Evolutionary conservation across 2,113 vertebrate species (phyloP), one percentile per base, ranked within the genome.

Genomic region (Platanista minor): DNA sequence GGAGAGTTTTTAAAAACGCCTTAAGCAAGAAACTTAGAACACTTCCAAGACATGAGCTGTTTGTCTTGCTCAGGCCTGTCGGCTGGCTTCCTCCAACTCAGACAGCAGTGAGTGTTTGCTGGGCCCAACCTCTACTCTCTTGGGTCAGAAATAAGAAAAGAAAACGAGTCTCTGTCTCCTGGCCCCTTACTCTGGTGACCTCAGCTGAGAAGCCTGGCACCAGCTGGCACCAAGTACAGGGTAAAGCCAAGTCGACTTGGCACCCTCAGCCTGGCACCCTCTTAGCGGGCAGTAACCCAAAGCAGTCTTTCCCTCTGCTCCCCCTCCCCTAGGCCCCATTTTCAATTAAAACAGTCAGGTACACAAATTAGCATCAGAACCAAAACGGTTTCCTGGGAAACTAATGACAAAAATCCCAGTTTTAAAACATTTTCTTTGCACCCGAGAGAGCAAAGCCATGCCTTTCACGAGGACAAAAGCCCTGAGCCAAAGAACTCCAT

Each of bases 1-100:
- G 96, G 97, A 98, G 95, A 94, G 87, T 25, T 54, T 46, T 52
- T 1, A 2, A 21, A 81, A 84, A 94, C 80, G 67, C 88, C 93
- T 96, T 82, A 91, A 97, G 91, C 96, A 95, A 93, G 89, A 97
- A 97, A 72, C 75, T 95, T 96, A 81, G 95, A 96, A 86, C 93
- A 96, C 90, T 91, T 97, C 49, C 81, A 97, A 95, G 80, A 71
- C 46, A 5, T 20, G 72, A 96, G 80, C 92, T 97, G 33, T 97
- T 97, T 98, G 75, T 93, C 94, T 97, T 98, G 96, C 96, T 97
- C 95, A 90, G 95, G 94, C 97, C 94, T 97, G 97, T 96, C 90
- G 92, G 77, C 90, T 89, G 78, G 78, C 87, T 95, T 86, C 80
- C 57, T 93, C 91, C 81, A 93, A 77, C 80, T 89, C 78, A 78